Conservation (phyloP, 2,888 invertebrate genomes). For the Eristalis tenax region DNA sequence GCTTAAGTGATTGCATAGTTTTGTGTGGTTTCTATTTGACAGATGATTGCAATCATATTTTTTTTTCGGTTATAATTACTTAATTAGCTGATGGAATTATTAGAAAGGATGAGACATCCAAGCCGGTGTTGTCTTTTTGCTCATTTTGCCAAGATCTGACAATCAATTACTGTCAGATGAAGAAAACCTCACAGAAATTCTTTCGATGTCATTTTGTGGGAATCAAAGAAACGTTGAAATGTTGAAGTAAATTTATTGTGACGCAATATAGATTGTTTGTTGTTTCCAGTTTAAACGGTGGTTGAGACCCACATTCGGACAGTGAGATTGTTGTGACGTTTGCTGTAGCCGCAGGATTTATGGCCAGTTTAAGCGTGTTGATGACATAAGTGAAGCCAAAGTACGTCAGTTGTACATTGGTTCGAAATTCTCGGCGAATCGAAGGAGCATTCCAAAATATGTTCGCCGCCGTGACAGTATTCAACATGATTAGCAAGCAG, state of each 20-base stretch:
- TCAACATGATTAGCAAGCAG: no score
- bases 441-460: no score
- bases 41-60: constrained; percentile 6
- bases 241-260: not conserved
- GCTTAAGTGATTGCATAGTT: constrained; percentile 4
- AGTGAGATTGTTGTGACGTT: no score
- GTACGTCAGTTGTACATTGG: no score
- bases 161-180: not conserved
- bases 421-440: no score
- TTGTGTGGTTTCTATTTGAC: constrained; percentile 10
- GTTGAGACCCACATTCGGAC: no score
- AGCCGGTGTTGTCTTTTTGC: not conserved
- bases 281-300: no score
- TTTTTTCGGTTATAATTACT: not conserved
- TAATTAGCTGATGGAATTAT: not conserved
- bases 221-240: not conserved
- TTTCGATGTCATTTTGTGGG: not conserved
- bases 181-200: not conserved
- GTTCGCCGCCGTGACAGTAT: no score
- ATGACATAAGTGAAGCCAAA: no score
- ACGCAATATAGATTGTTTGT: not conserved
- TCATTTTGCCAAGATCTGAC: not conserved
- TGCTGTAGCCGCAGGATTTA: no score
- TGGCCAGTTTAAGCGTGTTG: no score
- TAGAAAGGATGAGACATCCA: not conserved